Percentiles rank a stretch among this genome's conserved stretches.
phyloP scores from a whole-genome alignment of 2,888 invertebrate species.

The Limulus polyphemus region DNA sequence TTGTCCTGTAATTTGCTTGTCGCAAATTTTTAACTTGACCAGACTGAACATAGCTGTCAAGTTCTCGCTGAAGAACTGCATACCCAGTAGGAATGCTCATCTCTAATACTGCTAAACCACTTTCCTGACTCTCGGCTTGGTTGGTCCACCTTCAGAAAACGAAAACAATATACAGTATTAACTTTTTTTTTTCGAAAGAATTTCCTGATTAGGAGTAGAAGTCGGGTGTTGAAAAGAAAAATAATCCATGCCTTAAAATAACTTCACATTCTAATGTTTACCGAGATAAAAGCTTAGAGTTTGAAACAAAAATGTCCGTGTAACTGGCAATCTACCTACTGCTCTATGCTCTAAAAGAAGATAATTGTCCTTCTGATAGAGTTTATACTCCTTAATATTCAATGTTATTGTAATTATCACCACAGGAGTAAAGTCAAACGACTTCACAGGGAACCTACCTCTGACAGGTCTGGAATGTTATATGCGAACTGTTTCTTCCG shows the following conservation, averaged over 20 bases:
- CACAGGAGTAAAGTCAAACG: too few relatives aligned
- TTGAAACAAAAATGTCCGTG: too few relatives aligned
- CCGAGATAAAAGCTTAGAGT: too few relatives aligned
- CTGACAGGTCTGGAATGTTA: slow-evolving; percentile 72
- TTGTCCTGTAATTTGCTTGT: slow-evolving; percentile 64
- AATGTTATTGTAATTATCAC: too few relatives aligned
- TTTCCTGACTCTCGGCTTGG: slow-evolving; percentile 59
- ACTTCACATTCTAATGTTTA: too few relatives aligned
- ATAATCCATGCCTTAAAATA: not conserved
- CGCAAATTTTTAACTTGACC: slow-evolving; percentile 64
- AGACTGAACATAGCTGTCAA: slow-evolving; percentile 72
- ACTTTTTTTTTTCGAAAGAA: not conserved
- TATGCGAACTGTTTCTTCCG: slow-evolving; percentile 87
- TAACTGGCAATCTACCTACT: too few relatives aligned
- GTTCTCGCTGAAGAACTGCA: slow-evolving; percentile 73
- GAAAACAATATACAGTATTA: not conserved
- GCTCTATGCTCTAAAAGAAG: too few relatives aligned
- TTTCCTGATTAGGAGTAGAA: not conserved
- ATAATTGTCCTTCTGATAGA: too few relatives aligned
- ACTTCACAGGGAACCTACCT: slow-evolving; percentile 45
- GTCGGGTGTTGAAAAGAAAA: not conserved
- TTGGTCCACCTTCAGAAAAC: slow-evolving; percentile 56
- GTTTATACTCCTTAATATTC: too few relatives aligned
- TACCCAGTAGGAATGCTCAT: slow-evolving; percentile 81
- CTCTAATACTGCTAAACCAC: slow-evolving; percentile 77